Conservation (phyloP, 2,888 invertebrate species). For the Lithophane semibrunnea region DNA sequence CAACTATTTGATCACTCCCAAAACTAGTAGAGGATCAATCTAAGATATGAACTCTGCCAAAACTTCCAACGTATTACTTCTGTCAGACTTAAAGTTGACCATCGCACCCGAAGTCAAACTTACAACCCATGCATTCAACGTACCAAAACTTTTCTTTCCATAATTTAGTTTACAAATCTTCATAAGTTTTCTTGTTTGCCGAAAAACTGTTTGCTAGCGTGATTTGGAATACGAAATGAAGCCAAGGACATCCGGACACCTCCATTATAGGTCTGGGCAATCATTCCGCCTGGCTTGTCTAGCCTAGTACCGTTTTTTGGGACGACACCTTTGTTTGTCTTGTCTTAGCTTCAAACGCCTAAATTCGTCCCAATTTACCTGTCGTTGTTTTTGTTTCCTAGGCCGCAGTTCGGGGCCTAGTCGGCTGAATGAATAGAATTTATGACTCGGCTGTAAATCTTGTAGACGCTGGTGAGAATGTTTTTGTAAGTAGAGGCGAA, state of each 20-base stretch:
- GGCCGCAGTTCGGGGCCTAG: conserved; percentile 13
- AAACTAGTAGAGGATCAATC: conserved; percentile 22
- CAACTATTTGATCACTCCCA: conserved; percentile 11
- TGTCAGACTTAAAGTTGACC: conserved; percentile 11
- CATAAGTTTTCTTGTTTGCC: conserved; percentile 43
- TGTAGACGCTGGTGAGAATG: conserved; percentile 29
- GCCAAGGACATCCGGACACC: conserved; percentile 16
- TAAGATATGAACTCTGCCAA: background rate
- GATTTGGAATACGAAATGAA: conserved; percentile 52
- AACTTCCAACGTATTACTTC: conserved; percentile 28
- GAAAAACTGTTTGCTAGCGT: conserved; percentile 32
- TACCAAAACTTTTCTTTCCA: conserved; percentile 26
- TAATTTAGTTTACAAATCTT: conserved; percentile 49
- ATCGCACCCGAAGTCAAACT: conserved; percentile 26
- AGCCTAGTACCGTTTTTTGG: conserved; percentile 26
- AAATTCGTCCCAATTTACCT: conserved; percentile 45
- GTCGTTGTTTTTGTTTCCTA: conserved; percentile 46
- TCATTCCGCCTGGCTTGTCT: conserved; percentile 12
- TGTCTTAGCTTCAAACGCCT: conserved; percentile 23
- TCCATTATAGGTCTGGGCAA: conserved; percentile 8
- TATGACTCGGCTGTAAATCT: conserved; percentile 51
- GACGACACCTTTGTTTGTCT: conserved; percentile 24
- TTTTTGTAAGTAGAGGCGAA: conserved; percentile 37
- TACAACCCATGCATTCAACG: conserved; percentile 33
- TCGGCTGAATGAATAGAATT: conserved; percentile 40